Base-by-base conservation (phyloP, 2,113 vertebrate species). In the Nannobrachium achirus region DNA sequence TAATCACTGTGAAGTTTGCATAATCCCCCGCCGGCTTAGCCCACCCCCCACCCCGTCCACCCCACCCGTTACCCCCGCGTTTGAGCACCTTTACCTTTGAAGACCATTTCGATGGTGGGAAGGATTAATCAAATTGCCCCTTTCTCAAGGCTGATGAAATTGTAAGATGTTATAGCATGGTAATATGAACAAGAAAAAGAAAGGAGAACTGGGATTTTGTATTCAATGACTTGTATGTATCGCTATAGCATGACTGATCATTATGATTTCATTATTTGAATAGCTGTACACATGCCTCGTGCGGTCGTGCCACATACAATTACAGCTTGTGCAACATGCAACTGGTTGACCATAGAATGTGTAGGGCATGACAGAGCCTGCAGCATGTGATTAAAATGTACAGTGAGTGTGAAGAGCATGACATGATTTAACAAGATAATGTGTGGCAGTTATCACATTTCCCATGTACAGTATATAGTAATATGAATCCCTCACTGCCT, bases 1-100 rank as follows among this genome's bases (percentile, higher is more conserved):
- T 88, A 92, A 92, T 92, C 89, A 90, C 79, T 75, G 84, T 72
- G 84, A 91, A 87, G 86, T 92, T 89, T 87, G 89, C 89, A 91
- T 91, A 90, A 91, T 86, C 80, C 76, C 79, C 76, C 66, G 18
- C 53, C 39, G 2, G 51, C 19, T 0, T 66, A 19, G 67, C 63
- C 52, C 66, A 56, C 25, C 25, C 25, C 3, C 25, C 25, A 33
- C 25, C 25, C 25, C 25, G 25, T 33, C 25, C 25, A 33, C 25
- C 25, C 1, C 25, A 63, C 81, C 75, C 86, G 87, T 89, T 84
- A 87, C 67, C 71, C n/a, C 66, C 52, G 52, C 70, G 18, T 85
- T 86, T 80, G 63, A 68, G 83, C 84, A 84, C 81, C 85, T 90
- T 91, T 89, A 82, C 87, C 87, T 88, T 84, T 81, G 69, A 81